Evolutionary conservation across 2,888 invertebrate species (phyloP), one percentile per base, ranked within the genome.

Genomic region (Smittia sp.): DNA sequence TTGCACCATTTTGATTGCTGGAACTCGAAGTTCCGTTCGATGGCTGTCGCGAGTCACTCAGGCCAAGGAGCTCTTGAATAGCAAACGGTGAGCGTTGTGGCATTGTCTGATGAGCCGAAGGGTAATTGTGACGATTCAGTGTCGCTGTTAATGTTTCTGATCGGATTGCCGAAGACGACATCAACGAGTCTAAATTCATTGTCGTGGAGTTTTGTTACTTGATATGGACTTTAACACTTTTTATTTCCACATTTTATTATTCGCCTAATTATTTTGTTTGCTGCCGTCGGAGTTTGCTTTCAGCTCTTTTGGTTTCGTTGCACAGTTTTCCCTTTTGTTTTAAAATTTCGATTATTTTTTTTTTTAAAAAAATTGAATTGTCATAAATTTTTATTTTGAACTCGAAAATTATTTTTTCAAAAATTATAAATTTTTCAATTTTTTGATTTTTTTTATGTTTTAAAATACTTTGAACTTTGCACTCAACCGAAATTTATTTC

Each of bases 11-110:
- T 54, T 13, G 41, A 13, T 22, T 11, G 41, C 13, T 69, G 25
- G 52, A 25, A 46, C 22, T 24, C 11, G 22, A 39, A 18, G 32
- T 65, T 70, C 54, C 67, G 38, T 52, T 70, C 15, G 74, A 22
- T 54, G 32, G 73, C 62, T 32, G 62, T 7, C 75, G 75, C 20
- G 75, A 75, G 74, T 78, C 78, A 76, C 78, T 77, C 75, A 83
- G 76, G 62, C 82, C 83, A 72, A 83, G 78, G 66, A 83, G 78
- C 78, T 83, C 82, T 76, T 83, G 83, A 75, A 83, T 83, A 70
- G 80, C 82, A 77, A 83, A 83, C n/a, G 82, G 80, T 73, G 83
- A 82, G 76, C 83, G 78, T 76, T 83, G 82, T 74, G 82, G 81
- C 82, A 83, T 82, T 74, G 78, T 78, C 74, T 75, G 75, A 62